Conservation (phyloP, 2,797 vertebrate genomes). For the Brotula barbata region DNA sequence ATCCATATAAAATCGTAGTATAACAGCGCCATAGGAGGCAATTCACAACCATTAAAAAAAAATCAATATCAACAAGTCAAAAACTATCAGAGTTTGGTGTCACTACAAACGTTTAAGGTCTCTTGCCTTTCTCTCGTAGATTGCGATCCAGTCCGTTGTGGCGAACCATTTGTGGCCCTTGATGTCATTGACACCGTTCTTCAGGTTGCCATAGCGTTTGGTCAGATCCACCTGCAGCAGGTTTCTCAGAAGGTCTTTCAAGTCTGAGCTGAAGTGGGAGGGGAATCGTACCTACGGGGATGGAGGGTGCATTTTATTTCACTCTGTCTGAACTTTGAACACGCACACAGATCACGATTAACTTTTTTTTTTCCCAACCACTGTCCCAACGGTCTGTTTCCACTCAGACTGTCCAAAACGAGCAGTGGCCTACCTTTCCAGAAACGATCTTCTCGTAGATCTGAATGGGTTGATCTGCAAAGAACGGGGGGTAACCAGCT, state of each 20-base stretch:
- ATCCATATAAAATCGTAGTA: conserved; percentile 7
- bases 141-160: conserved; percentile 99
- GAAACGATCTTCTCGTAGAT: conserved; percentile 99
- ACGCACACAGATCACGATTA: not conserved
- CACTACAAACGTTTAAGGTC: conserved; percentile 7
- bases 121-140: conserved; percentile 97
- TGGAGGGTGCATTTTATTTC: not conserved
- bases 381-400: no score
- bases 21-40: conserved; percentile 1
- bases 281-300: conserved; percentile 91
- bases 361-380: no score
- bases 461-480: conserved; percentile 98
- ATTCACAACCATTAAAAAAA: conserved; percentile 7
- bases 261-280: conserved; percentile 98
- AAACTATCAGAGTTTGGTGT: conserved; percentile 26
- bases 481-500: conserved; percentile 98
- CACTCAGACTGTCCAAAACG: not conserved
- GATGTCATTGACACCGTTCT: conserved; percentile 98
- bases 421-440: conserved; percentile 85
- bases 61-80: conserved; percentile 42
- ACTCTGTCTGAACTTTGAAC: not conserved
- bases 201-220: conserved; percentile 97
- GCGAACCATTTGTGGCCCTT: conserved; percentile 99
- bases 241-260: conserved; percentile 97
- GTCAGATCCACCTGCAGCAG: conserved; percentile 98